phyloP scores from a whole-genome alignment of 1,140 invertebrate species.

The Lethocerus indicus region DNA sequence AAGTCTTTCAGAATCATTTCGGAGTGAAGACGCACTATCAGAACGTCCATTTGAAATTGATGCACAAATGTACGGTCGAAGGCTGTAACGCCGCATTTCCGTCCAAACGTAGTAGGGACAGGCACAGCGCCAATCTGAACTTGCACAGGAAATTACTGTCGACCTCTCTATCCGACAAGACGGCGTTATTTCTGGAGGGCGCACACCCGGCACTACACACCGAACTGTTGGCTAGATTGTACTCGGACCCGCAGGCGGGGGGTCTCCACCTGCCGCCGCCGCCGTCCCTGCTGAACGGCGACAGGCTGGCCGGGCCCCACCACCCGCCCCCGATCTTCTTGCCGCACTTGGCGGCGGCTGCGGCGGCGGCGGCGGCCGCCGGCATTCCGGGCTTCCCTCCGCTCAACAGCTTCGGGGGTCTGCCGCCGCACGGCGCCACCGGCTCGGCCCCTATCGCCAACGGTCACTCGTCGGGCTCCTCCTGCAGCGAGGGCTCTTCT shows the following conservation, averaged over 20 bases:
- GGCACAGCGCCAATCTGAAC: constrained; percentile 84
- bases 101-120: constrained; percentile 81
- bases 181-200: constrained; percentile 15
- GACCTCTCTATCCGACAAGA: constrained; percentile 31
- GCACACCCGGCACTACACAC: constrained; percentile 33
- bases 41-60: constrained; percentile 87
- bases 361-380: constrained; percentile 14
- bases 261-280: constrained; percentile 25
- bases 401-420: too few relatives aligned
- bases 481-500: constrained; percentile 11
- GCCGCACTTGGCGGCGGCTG: constrained; percentile 28
- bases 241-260: constrained; percentile 45
- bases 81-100: constrained; percentile 93
- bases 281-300: constrained; percentile 26
- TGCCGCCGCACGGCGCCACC: too few relatives aligned
- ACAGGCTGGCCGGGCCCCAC: constrained; percentile 26
- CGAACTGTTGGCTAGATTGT: constrained; percentile 68
- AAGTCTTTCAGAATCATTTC: constrained; percentile 88
- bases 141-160: constrained; percentile 76
- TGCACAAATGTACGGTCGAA: constrained; percentile 90
- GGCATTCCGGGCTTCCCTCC: constrained; percentile 21
- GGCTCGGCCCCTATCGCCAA: constrained; percentile 13
- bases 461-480: constrained; percentile 20
- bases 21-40: constrained; percentile 92
- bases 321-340: constrained; percentile 33